These are phyloP conservation scores for Amphilophus citrinellus DNA, from an alignment of 2,113 vertebrate genomes.

Conservation along the genomic window DNA sequence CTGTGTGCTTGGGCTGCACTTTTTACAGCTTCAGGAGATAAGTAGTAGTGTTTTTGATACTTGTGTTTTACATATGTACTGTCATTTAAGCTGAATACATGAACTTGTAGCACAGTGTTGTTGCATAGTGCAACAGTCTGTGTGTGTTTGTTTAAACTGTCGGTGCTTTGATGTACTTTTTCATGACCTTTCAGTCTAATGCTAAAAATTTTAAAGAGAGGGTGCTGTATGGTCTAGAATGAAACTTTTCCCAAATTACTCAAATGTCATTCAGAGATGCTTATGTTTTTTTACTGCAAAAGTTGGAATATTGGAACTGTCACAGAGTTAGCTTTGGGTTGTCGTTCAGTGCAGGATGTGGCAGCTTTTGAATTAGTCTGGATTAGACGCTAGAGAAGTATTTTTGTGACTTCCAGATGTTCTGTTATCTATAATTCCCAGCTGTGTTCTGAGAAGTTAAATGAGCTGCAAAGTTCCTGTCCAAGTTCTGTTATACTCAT, in stretches of 20 bases:
- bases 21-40: constrained; percentile 5
- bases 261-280: constrained; percentile 36
- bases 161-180: constrained; percentile 34
- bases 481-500: constrained; percentile 79
- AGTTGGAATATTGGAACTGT: constrained; percentile 57
- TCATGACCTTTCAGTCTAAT: constrained; percentile 2
- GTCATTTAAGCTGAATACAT: neutral
- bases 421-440: constrained; percentile 80
- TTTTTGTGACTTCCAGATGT: constrained; percentile 81
- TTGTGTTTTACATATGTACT: neutral
- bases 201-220: constrained; percentile 17
- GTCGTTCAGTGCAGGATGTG: constrained; percentile 69
- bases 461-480: constrained; percentile 79
- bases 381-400: constrained; percentile 70
- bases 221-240: constrained; percentile 20
- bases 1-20: neutral
- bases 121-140: neutral
- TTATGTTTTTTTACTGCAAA: constrained; percentile 13
- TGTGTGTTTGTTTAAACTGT: constrained; percentile 15
- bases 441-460: constrained; percentile 76
- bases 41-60: neutral
- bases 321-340: constrained; percentile 63
- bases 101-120: constrained; percentile 3
- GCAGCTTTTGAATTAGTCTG: constrained; percentile 73
- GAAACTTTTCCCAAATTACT: constrained; percentile 51